phyloP scores from a whole-genome alignment of 2,113 vertebrate genomes.

The Hemichromis elongatus region DNA sequence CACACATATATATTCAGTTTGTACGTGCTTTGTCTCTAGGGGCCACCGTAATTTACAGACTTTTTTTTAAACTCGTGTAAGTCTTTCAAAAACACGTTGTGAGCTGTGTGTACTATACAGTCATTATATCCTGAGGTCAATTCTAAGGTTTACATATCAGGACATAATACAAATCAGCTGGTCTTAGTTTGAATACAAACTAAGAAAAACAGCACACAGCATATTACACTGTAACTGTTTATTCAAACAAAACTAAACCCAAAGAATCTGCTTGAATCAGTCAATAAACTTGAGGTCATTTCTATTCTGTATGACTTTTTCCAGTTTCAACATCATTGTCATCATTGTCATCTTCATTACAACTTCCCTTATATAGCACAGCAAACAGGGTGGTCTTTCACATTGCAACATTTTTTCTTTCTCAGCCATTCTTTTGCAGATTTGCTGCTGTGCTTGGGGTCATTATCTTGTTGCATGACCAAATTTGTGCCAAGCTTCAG shows the following conservation, averaged over 20 bases:
- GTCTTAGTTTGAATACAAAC: neutral
- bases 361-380: neutral
- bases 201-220: neutral
- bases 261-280: neutral
- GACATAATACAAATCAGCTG: neutral
- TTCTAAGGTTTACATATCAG: neutral
- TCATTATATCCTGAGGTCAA: neutral
- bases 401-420: neutral
- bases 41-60: too few relatives aligned
- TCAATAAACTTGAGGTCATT: neutral
- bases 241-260: neutral
- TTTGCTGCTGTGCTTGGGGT: accelerated
- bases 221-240: neutral
- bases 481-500: neutral
- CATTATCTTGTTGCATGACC: neutral
- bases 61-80: neutral
- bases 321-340: too few relatives aligned
- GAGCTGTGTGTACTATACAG: too few relatives aligned
- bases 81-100: neutral
- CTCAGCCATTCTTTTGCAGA: neutral
- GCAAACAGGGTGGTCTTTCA: neutral
- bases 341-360: neutral
- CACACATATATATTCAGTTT: too few relatives aligned
- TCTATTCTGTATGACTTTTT: neutral
- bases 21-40: too few relatives aligned